Conservation (phyloP, 2,888 invertebrate genomes). For the Fabriciana adippe region DNA sequence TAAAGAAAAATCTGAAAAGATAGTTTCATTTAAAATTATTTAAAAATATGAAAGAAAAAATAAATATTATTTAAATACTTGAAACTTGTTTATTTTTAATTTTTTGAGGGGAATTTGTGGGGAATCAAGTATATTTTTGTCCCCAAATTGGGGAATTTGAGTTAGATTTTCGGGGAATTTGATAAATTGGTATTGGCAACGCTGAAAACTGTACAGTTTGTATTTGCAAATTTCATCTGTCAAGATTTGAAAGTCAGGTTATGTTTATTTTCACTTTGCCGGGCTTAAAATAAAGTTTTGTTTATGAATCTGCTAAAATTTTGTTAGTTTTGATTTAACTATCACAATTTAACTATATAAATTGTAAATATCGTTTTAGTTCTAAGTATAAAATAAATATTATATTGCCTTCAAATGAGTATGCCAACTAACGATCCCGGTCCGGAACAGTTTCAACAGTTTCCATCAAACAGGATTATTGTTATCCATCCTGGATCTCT, state of each 20-base stretch:
- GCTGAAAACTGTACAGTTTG: no score
- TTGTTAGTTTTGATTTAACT: not conserved
- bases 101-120: no score
- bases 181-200: no score
- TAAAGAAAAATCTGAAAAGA: no score
- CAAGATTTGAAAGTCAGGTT: constrained; percentile 13
- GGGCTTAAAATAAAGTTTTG: not conserved
- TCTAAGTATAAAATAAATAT: not conserved
- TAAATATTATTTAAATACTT: no score
- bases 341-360: not conserved
- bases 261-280: constrained; percentile 22
- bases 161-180: no score
- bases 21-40: no score
- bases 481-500: constrained; percentile 98
- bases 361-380: not conserved
- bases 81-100: no score
- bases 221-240: not conserved
- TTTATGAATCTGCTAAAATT: not conserved
- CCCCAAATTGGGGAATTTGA: no score
- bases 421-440: constrained; percentile 66
- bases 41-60: no score
- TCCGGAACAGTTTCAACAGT: constrained; percentile 82
- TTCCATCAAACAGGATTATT: constrained; percentile 91
- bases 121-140: no score
- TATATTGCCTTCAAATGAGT: constrained; percentile 53